Conservation (phyloP, 2,888 invertebrate genomes). For the Chaitophorus viminalis region DNA sequence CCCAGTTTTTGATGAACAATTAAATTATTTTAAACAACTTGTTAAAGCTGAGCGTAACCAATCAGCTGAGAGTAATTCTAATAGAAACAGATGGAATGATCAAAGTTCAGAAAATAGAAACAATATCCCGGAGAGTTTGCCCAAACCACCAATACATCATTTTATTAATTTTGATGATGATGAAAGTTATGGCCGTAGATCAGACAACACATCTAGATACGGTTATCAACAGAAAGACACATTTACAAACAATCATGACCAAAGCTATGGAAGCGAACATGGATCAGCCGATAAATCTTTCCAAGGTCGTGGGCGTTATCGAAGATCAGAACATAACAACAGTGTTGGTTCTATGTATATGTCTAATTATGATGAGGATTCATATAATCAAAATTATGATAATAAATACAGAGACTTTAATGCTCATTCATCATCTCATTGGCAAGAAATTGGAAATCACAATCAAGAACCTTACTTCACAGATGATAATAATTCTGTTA, state of each 20-base stretch:
- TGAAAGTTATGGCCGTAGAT: slow-evolving; percentile 23
- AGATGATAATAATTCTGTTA: neutral
- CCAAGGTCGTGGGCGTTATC: neutral
- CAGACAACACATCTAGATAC: neutral
- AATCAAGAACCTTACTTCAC: slow-evolving; percentile 6
- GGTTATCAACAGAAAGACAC: neutral
- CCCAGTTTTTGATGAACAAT: slow-evolving; percentile 40
- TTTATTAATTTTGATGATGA: neutral
- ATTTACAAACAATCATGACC: neutral
- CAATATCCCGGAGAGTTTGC: slow-evolving; percentile 48
- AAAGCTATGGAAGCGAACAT: neutral
- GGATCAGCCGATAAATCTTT: neutral
- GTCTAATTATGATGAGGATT: neutral
- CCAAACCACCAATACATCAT: slow-evolving; percentile 36
- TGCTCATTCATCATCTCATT: slow-evolving; percentile 1
- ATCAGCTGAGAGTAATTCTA: neutral
- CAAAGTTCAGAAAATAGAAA: neutral
- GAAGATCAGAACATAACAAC: neutral
- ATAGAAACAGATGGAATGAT: slow-evolving; percentile 17
- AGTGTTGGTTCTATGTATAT: neutral
- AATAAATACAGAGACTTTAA: slow-evolving; percentile 6
- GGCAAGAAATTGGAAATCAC: neutral
- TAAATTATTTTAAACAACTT: slow-evolving; percentile 46
- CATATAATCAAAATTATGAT: slow-evolving; percentile 35
- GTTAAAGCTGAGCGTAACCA: slow-evolving; percentile 9